Base-by-base conservation (phyloP, 2,797 vertebrate species). In the Poecilia velifera region DNA sequence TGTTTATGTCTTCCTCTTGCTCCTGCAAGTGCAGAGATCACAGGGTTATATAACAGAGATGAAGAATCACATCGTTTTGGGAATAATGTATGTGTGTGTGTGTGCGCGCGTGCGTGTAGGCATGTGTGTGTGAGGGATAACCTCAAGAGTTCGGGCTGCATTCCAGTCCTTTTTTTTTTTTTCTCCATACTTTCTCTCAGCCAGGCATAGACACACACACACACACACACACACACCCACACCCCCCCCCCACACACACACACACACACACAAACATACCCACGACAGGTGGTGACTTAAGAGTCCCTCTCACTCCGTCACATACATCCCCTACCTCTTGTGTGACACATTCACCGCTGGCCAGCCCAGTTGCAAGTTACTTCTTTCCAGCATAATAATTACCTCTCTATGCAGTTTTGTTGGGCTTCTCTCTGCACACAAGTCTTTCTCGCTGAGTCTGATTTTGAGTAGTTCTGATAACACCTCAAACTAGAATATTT, bases 231-330 rank as follows among this genome's bases (percentile, higher is more conserved):
- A 34, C 34, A 2, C 34, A 34, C 34, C 2, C 34, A 16, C 46
- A 47, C 46, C n/a, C n/a, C n/a, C n/a, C n/a, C n/a, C n/a, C n/a
- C 43, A 4, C 43, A 10, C 34, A 34, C 34, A 34, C 34, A 2
- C 34, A 34, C 34, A 34, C 34, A 16, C 46, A 47, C 46, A 49
- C 18, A 49, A 1, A 18, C 20, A 22, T 0, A 51, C 7, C 22
- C 7, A 53, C 7, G 22, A 94, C 94, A 94, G 95, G 93, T 93
- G 94, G 95, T 92, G 94, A 94, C 93, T 94, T 94, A 92, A 93
- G 87, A 92, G 83, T 89, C 82, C 20, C 77, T 83, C 87, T 80
- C 88, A 86, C 89, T 90, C 90, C 93, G 88, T 76, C 73, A 51
- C 79, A 86, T 86, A 88, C 81, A 47, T 84, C 83, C 83, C 88